Percentiles rank a stretch among this genome's conserved stretches.
These are phyloP conservation scores for Microplitis deprimator DNA, from an alignment of 2,888 invertebrate genomes.

Conservation along the genomic window DNA sequence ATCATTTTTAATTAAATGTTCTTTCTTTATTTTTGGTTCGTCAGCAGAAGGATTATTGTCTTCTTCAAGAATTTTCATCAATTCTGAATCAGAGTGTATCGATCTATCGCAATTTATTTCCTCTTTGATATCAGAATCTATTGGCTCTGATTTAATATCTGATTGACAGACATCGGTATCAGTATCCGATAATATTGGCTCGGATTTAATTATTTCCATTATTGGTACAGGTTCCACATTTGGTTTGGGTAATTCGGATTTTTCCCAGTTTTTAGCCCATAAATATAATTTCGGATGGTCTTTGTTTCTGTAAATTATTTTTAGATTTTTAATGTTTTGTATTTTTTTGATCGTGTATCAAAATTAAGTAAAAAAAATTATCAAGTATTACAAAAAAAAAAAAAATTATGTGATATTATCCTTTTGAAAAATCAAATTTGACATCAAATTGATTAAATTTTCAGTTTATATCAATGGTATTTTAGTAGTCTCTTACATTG, in stretches of 20 bases:
- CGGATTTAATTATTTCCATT: slow-evolving; percentile 62
- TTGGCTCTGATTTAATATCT: slow-evolving; percentile 59
- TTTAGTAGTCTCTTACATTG: too few species aligned
- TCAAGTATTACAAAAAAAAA: too few species aligned
- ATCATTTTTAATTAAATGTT: slow-evolving; percentile 47
- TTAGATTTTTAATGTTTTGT: background rate
- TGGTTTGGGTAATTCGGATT: slow-evolving; percentile 65
- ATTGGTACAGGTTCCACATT: slow-evolving; percentile 59
- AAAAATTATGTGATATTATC: too few species aligned
- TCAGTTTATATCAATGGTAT: too few species aligned
- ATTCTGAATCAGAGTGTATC: slow-evolving; percentile 67
- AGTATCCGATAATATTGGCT: slow-evolving; percentile 46
- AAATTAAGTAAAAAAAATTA: background rate
- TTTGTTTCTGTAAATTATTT: slow-evolving; percentile 75
- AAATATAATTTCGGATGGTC: slow-evolving; percentile 89
- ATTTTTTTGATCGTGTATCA: background rate
- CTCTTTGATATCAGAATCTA: slow-evolving; percentile 60
- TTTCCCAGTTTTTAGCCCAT: slow-evolving; percentile 90
- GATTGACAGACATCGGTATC: slow-evolving; percentile 52
- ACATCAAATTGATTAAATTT: too few species aligned
- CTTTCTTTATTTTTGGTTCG: slow-evolving; percentile 60
- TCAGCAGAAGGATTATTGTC: slow-evolving; percentile 61
- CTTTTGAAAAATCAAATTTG: too few species aligned
- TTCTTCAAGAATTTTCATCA: slow-evolving; percentile 70
- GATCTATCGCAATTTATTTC: slow-evolving; percentile 64